phyloP scores from a whole-genome alignment of 2,113 vertebrate genomes.

The Phyllopteryx taeniolatus region DNA sequence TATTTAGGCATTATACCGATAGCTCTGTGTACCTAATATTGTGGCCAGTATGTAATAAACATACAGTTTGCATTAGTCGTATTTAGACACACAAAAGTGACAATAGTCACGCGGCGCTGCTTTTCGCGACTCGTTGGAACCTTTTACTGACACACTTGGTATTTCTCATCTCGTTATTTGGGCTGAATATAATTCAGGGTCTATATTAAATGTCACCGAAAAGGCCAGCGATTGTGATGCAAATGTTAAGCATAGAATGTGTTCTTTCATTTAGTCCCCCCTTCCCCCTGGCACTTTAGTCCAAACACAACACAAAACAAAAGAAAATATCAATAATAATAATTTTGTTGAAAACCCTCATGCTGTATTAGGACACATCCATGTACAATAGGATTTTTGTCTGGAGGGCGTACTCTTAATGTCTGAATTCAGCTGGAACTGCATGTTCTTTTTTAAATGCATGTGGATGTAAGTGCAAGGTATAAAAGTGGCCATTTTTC shows the following conservation, averaged over 20 bases:
- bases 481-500: not conserved
- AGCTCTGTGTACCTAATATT: not conserved
- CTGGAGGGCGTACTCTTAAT: not conserved
- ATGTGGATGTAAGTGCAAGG: not conserved
- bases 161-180: slow-evolving; percentile 71
- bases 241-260: slow-evolving; percentile 68
- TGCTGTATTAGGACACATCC: not conserved
- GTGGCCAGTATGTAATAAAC: not conserved
- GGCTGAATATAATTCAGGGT: slow-evolving; percentile 72
- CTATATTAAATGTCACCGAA: slow-evolving; percentile 75
- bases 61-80: not conserved
- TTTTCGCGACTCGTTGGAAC: slow-evolving; percentile 55
- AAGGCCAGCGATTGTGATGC: slow-evolving; percentile 75
- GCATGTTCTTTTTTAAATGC: not conserved
- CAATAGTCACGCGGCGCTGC: not conserved
- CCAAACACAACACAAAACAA: not conserved
- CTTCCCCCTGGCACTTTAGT: not conserved
- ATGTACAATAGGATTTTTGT: too few species aligned
- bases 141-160: slow-evolving; percentile 67
- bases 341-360: not conserved
- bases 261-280: slow-evolving; percentile 46
- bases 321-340: slow-evolving; percentile 35
- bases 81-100: not conserved
- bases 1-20: not conserved
- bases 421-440: not conserved